Evolutionary conservation across 37 sponge, comb jelly and placozoan genomes (phyloP).

Genomic region (Diacarnus erythraeanus): DNA sequence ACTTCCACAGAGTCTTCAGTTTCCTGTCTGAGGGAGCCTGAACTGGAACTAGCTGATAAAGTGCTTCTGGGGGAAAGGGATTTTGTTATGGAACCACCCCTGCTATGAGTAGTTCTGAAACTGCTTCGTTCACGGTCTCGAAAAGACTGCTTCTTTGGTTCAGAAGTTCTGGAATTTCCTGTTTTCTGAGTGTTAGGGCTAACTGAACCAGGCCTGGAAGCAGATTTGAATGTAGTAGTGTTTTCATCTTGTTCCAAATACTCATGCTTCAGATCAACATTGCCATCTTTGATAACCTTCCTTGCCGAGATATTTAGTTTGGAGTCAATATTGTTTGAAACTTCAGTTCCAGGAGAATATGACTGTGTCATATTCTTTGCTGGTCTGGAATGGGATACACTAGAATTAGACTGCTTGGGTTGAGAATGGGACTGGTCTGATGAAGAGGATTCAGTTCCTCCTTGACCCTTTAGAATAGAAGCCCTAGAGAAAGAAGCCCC

Average conservation of each 20-base stretch:
- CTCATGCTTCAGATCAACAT: neutral
- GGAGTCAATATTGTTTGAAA: neutral
- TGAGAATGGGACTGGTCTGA: neutral
- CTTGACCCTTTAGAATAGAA: neutral
- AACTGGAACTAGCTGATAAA: conserved; percentile 24
- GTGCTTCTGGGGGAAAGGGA: conserved; percentile 37
- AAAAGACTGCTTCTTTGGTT: neutral
- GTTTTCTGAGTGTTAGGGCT: neutral
- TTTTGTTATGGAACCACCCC: neutral
- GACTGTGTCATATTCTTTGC: neutral
- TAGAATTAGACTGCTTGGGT: neutral
- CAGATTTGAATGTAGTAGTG: too few species aligned
- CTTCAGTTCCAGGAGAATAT: neutral
- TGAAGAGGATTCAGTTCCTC: neutral
- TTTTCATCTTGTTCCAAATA: neutral
- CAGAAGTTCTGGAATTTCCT: neutral
- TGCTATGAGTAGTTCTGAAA: neutral
- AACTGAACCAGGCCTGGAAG: conserved; percentile 1
- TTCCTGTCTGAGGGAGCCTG: conserved; percentile 17
- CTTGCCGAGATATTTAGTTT: neutral
- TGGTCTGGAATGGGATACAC: neutral
- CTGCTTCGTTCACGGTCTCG: neutral
- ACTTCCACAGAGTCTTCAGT: neutral
- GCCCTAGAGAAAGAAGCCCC: neutral
- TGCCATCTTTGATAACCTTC: neutral